A percentile compares a stretch with the other conserved stretches of the same genome.
These are phyloP conservation scores for Mechanitis messenoides DNA, from an alignment of 2,888 invertebrate genomes.

Conservation along the genomic window DNA sequence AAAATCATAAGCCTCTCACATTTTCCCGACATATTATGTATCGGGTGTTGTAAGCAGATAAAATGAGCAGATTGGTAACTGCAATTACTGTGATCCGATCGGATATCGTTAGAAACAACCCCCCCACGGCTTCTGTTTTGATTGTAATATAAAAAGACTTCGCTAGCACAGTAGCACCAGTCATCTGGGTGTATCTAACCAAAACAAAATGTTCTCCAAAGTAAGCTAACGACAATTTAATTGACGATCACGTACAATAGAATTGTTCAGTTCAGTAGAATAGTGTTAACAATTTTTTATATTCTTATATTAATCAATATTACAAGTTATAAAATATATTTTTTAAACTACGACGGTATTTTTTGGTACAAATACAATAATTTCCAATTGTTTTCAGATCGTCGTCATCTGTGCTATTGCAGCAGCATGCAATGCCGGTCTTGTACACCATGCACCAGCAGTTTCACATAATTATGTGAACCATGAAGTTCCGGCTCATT, in stretches of 20 bases:
- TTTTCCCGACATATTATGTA: constrained; percentile 59
- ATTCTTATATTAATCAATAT: too few species aligned
- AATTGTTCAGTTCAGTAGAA: not conserved
- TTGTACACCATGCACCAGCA: constrained; percentile 64
- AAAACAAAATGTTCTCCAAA: constrained; percentile 73
- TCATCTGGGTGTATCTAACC: constrained; percentile 62
- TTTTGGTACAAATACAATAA: not conserved
- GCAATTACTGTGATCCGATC: constrained; percentile 72
- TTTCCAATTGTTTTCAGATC: constrained; percentile 41
- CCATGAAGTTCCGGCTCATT: constrained; percentile 53
- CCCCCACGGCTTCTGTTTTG: constrained; percentile 57
- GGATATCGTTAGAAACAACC: constrained; percentile 70
- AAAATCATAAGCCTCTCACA: constrained; percentile 39
- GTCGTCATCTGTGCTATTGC: constrained; percentile 54
- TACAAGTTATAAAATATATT: too few species aligned
- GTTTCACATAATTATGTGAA: constrained; percentile 68
- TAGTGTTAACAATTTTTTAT: too few species aligned
- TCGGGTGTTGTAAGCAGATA: constrained; percentile 62
- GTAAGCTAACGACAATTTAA: constrained; percentile 46
- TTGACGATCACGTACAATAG: constrained; percentile 12
- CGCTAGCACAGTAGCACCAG: constrained; percentile 62
- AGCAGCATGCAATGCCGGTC: constrained; percentile 61
- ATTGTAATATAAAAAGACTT: constrained; percentile 75
- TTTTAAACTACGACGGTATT: too few species aligned
- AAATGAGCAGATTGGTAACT: constrained; percentile 68